phyloP scores from a whole-genome alignment of 1,140 invertebrate genomes.

The Melipona quadrifasciata region DNA sequence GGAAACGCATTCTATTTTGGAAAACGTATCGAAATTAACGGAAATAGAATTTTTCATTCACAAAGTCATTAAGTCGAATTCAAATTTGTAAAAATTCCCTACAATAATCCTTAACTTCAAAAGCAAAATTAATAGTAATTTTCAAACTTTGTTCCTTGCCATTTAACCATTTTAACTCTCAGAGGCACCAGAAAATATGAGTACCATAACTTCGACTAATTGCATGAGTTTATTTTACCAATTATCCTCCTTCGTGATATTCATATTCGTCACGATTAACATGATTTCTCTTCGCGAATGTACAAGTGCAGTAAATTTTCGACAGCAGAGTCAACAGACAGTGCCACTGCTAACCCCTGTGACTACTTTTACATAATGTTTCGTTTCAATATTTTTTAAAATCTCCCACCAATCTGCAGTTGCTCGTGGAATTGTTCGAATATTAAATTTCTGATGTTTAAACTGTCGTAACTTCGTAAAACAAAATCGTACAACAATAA shows the following conservation, averaged over 20 bases:
- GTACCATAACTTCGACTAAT: neutral
- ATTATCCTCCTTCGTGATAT: neutral
- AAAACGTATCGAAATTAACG: neutral
- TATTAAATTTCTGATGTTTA: too few species aligned
- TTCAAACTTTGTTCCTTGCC: neutral
- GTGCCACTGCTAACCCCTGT: neutral
- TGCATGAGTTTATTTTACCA: neutral
- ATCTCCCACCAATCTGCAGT: too few species aligned
- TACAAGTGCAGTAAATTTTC: neutral
- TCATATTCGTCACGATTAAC: neutral
- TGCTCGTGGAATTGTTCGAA: too few species aligned
- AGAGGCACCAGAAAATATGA: neutral
- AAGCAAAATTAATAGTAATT: neutral
- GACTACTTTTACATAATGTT: neutral
- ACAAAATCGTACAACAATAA: too few species aligned
- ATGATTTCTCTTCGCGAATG: too few species aligned
- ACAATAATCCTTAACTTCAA: neutral
- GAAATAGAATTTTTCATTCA: neutral
- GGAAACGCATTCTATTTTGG: too few species aligned
- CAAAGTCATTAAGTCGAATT: too few species aligned
- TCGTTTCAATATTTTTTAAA: neutral
- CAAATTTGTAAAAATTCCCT: neutral
- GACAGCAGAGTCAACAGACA: neutral
- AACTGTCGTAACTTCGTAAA: too few species aligned
- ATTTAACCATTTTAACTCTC: neutral